Evolutionary conservation across 2,113 vertebrate species (phyloP).

Genomic region (Perccottus glenii): DNA sequence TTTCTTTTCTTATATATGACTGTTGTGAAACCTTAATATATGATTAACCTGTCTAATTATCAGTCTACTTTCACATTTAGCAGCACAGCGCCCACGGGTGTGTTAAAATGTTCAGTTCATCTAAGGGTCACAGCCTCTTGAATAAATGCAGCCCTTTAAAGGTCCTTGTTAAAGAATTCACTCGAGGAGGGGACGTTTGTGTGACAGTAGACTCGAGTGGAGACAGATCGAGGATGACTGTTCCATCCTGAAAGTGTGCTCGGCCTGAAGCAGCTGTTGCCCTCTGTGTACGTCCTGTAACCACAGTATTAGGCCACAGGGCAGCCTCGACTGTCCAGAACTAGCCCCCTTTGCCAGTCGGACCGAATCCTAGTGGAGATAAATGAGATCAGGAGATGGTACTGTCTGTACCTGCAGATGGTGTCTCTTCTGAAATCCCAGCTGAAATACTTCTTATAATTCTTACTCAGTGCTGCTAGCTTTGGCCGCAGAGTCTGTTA

Average conservation of each 20-base stretch:
- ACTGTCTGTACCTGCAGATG: conserved; percentile 3
- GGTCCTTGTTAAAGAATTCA: conserved; percentile 6
- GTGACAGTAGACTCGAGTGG: neutral
- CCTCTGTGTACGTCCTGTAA: conserved; percentile 33
- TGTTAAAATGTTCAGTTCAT: conserved; percentile 8
- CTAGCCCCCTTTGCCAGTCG: conserved; percentile 17
- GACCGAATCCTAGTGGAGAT: neutral
- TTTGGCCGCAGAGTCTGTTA: conserved; percentile 37
- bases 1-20: too few species aligned
- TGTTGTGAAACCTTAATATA: neutral
- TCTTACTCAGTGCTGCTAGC: conserved; percentile 27
- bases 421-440: conserved; percentile 5
- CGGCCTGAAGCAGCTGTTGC: conserved; percentile 52
- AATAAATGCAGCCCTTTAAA: conserved; percentile 8
- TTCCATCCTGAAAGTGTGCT: conserved; percentile 49
- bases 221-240: conserved; percentile 57
- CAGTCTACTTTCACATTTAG: neutral
- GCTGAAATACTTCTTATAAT: conserved; percentile 13
- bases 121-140: conserved; percentile 18
- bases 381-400: conserved; percentile 9
- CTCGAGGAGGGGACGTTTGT: conserved; percentile 7
- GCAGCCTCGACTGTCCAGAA: neutral
- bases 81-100: neutral
- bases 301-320: conserved; percentile 21
- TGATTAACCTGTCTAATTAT: conserved; percentile 9